phyloP scores from a whole-genome alignment of 2,888 invertebrate species.

The Drosophila incognita region DNA sequence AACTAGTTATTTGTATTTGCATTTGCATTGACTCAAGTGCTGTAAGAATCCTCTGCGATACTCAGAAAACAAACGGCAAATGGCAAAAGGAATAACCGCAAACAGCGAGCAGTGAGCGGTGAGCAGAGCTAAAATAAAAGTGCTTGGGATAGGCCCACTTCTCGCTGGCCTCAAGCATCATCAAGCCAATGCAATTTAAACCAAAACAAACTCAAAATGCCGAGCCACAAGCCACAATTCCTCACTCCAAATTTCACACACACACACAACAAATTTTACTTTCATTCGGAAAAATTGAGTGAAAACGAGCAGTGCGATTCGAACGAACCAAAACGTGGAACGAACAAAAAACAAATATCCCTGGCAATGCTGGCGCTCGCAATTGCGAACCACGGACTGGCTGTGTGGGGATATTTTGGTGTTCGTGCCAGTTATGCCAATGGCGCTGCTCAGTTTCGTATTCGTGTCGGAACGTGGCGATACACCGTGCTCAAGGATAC shows the following conservation, averaged over 20 bases:
- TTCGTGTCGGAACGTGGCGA: conserved; percentile 85
- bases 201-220: conserved; percentile 80
- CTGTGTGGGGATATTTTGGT: conserved; percentile 68
- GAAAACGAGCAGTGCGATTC: conserved; percentile 61
- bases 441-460: conserved; percentile 84
- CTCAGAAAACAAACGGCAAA: conserved; percentile 35
- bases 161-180: conserved; percentile 59
- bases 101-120: conserved; percentile 1
- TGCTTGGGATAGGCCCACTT: conserved; percentile 81
- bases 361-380: conserved; percentile 25
- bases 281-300: conserved; percentile 77
- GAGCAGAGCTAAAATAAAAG: conserved; percentile 56
- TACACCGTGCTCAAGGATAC: conserved; percentile 83
- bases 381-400: conserved; percentile 48
- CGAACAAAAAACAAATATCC: conserved; percentile 61
- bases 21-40: conserved; percentile 54
- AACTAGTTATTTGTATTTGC: conserved; percentile 60
- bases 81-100: conserved; percentile 6
- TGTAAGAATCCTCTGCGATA: conserved; percentile 42
- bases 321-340: conserved; percentile 7
- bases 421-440: conserved; percentile 78
- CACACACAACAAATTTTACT: conserved; percentile 63
- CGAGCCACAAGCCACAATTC: conserved; percentile 45
- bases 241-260: neutral
- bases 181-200: conserved; percentile 77